These are phyloP conservation scores for Epizoanthus illoricatus DNA, from an alignment of 92 coral and sea anemone species.

Conservation along the genomic window DNA sequence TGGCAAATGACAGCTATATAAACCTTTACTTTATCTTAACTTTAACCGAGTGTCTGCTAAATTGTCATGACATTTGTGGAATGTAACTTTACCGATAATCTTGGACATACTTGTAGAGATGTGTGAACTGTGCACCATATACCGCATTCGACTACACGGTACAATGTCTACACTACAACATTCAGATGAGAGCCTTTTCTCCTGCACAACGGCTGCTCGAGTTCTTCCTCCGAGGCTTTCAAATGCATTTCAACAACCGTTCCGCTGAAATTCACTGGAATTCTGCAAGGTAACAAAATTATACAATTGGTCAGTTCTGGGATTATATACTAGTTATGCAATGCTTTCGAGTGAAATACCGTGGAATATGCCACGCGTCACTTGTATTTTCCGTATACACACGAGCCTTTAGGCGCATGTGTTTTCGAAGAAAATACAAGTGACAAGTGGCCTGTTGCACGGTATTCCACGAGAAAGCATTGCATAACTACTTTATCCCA, in stretches of 20 bases:
- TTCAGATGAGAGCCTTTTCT: slow-evolving; percentile 65
- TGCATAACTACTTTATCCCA: too few relatives aligned
- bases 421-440: too few relatives aligned
- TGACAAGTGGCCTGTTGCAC: too few relatives aligned
- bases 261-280: slow-evolving; percentile 76
- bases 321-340: too few relatives aligned
- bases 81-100: too few relatives aligned
- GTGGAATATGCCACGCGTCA: too few relatives aligned
- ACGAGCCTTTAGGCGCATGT: too few relatives aligned
- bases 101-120: not conserved
- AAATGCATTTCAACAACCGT: slow-evolving; percentile 65
- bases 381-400: too few relatives aligned
- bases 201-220: slow-evolving; percentile 69
- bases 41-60: not conserved
- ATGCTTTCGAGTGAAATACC: too few relatives aligned
- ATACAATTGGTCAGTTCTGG: not conserved
- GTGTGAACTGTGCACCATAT: not conserved
- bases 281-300: slow-evolving; percentile 49
- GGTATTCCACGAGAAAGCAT: too few relatives aligned
- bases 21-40: too few relatives aligned
- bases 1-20: too few relatives aligned
- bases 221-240: slow-evolving; percentile 60
- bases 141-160: not conserved
- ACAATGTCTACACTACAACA: slow-evolving; percentile 43
- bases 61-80: not conserved